These are phyloP conservation scores for Meteorus sp. DNA, from an alignment of 1,140 invertebrate species.

Conservation along the genomic window DNA sequence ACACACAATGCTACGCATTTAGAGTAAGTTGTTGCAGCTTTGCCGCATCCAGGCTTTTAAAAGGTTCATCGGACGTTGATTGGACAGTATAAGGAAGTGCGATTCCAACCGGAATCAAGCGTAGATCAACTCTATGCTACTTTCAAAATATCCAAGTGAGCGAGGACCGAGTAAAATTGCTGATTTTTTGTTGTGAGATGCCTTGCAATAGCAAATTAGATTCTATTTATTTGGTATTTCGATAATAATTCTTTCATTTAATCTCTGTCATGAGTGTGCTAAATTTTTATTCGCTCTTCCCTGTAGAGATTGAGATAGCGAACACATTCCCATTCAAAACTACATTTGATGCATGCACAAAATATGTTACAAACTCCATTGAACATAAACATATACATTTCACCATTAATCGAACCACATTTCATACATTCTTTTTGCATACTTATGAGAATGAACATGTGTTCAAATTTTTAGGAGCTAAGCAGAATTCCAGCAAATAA, in stretches of 20 bases:
- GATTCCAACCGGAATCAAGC: conserved; percentile 28
- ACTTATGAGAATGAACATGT: too few species aligned
- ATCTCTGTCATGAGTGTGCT: background rate
- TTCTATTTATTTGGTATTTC: background rate
- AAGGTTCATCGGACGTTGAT: conserved; percentile 31
- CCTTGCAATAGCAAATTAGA: conserved; percentile 12
- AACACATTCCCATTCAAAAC: too few species aligned
- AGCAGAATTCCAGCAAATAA: too few species aligned
- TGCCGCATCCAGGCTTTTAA: conserved; percentile 35
- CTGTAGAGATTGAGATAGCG: too few species aligned
- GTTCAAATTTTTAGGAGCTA: too few species aligned
- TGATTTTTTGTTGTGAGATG: conserved; percentile 19
- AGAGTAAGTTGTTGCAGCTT: conserved; percentile 37
- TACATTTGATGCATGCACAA: too few species aligned
- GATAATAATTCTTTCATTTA: background rate
- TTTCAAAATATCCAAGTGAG: conserved; percentile 35
- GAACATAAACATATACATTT: too few species aligned
- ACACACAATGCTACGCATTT: conserved; percentile 22
- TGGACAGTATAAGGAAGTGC: conserved; percentile 29
- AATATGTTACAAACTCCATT: too few species aligned
- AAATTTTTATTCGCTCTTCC: too few species aligned
- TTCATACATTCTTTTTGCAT: too few species aligned
- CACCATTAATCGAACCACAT: too few species aligned
- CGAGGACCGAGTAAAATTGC: conserved; percentile 29
- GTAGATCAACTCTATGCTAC: conserved; percentile 32